Base-by-base conservation (phyloP, 2,888 invertebrate species). In the Platycnemis pennipes region DNA sequence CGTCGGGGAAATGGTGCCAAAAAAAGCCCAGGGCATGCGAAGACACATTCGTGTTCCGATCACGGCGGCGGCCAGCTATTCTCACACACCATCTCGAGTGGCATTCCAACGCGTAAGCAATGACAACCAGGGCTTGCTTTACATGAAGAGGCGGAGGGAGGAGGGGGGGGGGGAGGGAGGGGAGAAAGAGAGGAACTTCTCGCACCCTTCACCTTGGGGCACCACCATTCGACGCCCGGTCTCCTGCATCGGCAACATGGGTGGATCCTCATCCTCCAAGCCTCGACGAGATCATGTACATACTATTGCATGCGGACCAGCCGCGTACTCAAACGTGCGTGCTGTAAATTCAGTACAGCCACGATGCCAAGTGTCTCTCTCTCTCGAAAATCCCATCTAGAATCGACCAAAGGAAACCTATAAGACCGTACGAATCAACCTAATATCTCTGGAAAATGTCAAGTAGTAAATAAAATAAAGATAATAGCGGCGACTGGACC, bases 31-130 rank as follows among this genome's bases (percentile, higher is more conserved):
- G 22, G 91, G 63, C 42, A 77, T 7, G 91, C 91, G 63, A 37
- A n/a, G 91, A 91, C 69, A 22, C 56, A 63, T 91, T 91, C 91
- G 91, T 63, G 91, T 91, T 91, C 91, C 91, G 13, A 63, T 91
- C 91, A 63, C 91, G 91, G 63, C 63, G 44, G 37, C 44, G 91
- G 19, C 31, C 22, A 77, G 91, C 91, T 91, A 63, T 91, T 63
- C 91, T 56, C 91, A 91, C 91, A 89, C 89, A 42, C 56, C n/a
- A 26, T 16, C 91, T 37, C 63, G n/a, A n/a, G 19, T 22, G 16
- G 91, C 44, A 91, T 91, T 91, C 91, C 91, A 91, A 91, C 91
- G 91, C 91, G 91, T 26, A 45, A 4, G 63, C 56, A 91, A 69
- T 91, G 63, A 91, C 63, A 91, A 91, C 63, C 63, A 77, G 91